Conservation (phyloP, 2,113 vertebrate species). For the Ceyx cyanopectus region DNA sequence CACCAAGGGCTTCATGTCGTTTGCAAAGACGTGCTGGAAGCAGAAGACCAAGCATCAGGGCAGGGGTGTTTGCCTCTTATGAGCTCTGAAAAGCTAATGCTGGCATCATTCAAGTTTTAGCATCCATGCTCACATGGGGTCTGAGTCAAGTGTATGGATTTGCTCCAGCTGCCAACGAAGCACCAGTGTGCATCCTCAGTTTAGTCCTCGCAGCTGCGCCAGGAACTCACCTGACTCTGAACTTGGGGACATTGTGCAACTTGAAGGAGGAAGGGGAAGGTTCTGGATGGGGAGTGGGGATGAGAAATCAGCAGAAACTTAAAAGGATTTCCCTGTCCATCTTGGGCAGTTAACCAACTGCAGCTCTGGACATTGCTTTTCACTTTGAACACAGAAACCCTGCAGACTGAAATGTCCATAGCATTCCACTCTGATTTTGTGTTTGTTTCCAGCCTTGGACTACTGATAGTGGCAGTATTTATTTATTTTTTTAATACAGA, state of each 20-base stretch:
- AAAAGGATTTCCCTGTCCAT: not conserved
- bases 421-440: not conserved
- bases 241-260: rapidly evolving
- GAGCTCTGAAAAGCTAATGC: not conserved
- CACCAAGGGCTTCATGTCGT: rapidly evolving
- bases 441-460: not conserved
- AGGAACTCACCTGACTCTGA: not conserved
- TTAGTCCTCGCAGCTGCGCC: not conserved
- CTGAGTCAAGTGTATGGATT: not conserved
- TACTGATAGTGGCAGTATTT: not conserved
- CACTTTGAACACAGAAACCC: not conserved
- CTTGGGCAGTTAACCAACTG: not conserved
- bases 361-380: not conserved
- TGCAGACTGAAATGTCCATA: not conserved
- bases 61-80: not conserved
- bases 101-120: not conserved
- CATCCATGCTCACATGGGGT: rapidly evolving
- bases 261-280: not conserved
- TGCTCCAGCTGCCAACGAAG: not conserved
- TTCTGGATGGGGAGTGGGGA: not conserved
- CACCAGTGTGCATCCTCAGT: not conserved
- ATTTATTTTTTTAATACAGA: not conserved
- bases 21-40: not conserved
- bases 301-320: not conserved
- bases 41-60: not conserved